A percentile compares a stretch with the other conserved stretches of the same genome.
These are phyloP conservation scores for Drosophila triauraria DNA, from an alignment of 1,140 invertebrate species.

Conservation along the genomic window DNA sequence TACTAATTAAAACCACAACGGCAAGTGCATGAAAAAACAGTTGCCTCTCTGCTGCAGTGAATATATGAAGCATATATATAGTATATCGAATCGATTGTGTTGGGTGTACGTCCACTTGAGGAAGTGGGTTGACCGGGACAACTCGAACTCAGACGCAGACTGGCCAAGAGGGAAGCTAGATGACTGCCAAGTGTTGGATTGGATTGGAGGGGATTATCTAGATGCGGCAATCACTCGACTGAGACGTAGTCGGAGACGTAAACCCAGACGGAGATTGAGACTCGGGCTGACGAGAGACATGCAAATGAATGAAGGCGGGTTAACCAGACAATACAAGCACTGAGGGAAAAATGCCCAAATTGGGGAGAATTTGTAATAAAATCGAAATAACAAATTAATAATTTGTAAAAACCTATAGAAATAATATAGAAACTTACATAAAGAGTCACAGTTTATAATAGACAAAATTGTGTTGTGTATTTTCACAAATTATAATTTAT, in stretches of 20 bases:
- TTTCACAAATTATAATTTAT: neutral
- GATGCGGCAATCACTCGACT: constrained; percentile 68
- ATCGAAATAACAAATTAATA: neutral
- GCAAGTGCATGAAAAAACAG: constrained; percentile 37
- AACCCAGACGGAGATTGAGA: constrained; percentile 43
- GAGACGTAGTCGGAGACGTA: constrained; percentile 30
- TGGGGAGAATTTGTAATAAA: neutral
- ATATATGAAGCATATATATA: neutral
- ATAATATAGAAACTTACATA: neutral
- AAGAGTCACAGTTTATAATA: neutral
- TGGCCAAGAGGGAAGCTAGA: constrained; percentile 41
- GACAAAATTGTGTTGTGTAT: too few species aligned
- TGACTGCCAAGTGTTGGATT: constrained; percentile 42
- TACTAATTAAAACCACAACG: constrained; percentile 64
- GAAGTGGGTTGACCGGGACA: constrained; percentile 26
- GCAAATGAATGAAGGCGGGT: constrained; percentile 39
- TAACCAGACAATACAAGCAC: constrained; percentile 13
- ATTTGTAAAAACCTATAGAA: neutral
- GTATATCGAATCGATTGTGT: constrained; percentile 29
- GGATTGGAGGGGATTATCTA: constrained; percentile 52
- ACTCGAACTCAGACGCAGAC: constrained; percentile 9
- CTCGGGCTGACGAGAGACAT: constrained; percentile 24
- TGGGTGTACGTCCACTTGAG: constrained; percentile 37
- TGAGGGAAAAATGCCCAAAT: neutral
- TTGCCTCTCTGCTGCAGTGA: constrained; percentile 13